These are phyloP conservation scores for Girardinichthys multiradiatus DNA, from an alignment of 2,113 vertebrate genomes.

Conservation along the genomic window DNA sequence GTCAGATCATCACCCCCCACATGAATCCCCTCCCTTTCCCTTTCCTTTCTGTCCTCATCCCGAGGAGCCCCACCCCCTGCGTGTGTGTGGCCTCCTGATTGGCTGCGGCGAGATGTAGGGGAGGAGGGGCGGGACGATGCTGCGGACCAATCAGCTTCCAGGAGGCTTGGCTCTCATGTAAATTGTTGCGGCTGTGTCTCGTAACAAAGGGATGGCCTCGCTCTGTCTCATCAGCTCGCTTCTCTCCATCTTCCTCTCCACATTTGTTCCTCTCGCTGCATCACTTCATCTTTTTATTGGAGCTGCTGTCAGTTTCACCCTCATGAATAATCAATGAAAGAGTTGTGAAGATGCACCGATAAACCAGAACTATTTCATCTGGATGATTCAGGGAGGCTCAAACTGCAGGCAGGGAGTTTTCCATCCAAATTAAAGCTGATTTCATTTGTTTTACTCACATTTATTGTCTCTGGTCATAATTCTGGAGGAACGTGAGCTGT, in stretches of 20 bases:
- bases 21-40: background rate
- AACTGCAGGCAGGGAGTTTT: background rate
- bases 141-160: slow-evolving; percentile 62
- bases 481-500: no score
- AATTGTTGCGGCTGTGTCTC: slow-evolving; percentile 78
- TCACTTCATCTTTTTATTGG: background rate
- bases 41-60: slow-evolving; percentile 14
- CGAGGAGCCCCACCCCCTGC: background rate
- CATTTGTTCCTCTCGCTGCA: background rate
- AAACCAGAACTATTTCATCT: no score
- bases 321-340: slow-evolving; percentile 7
- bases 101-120: slow-evolving; percentile 45
- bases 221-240: slow-evolving; percentile 9
- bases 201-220: slow-evolving; percentile 61
- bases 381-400: no score
- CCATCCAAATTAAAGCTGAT: background rate
- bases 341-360: slow-evolving; percentile 9
- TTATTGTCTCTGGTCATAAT: no score
- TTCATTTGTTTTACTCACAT: no score
- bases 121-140: slow-evolving; percentile 32
- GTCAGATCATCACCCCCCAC: background rate
- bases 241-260: background rate
- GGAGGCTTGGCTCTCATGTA: slow-evolving; percentile 71
- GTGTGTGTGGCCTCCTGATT: slow-evolving; percentile 48
- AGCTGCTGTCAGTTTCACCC: background rate